Evolutionary conservation across 2,113 vertebrate species (phyloP).

Genomic region (Gobio gobio): DNA sequence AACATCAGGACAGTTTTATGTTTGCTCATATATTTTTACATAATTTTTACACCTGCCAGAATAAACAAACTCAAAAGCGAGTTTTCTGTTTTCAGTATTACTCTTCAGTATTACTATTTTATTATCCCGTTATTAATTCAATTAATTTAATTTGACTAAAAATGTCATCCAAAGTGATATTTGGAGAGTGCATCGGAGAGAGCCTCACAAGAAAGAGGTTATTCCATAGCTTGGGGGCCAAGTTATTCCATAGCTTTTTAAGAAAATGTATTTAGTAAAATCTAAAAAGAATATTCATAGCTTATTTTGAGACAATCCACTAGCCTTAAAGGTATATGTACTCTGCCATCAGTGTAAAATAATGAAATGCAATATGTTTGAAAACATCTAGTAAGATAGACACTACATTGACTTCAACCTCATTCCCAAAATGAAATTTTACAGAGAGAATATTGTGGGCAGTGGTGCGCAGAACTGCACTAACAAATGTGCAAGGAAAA

Average conservation of each 20-base stretch:
- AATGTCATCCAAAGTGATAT: not conserved
- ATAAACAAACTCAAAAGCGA: not conserved
- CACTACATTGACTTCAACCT: not conserved
- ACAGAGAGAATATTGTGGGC: not conserved
- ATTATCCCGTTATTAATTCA: not conserved
- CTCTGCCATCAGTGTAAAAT: not conserved
- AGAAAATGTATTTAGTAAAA: not conserved
- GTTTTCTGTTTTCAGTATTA: not conserved
- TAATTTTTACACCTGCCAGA: not conserved
- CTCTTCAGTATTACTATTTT: not conserved
- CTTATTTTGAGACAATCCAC: not conserved
- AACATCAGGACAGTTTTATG: not conserved
- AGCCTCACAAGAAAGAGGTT: not conserved
- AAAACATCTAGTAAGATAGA: not conserved
- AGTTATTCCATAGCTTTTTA: not conserved
- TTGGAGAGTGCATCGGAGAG: not conserved
- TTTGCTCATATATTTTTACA: not conserved
- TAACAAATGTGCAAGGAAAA: conserved; percentile 12
- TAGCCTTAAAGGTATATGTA: not conserved
- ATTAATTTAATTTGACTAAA: not conserved
- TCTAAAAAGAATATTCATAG: not conserved
- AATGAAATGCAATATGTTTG: not conserved
- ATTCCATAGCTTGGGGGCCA: not conserved
- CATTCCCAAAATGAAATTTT: not conserved
- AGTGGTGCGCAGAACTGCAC: conserved; percentile 5